Evolutionary conservation across 2,888 invertebrate genomes (phyloP).

Genomic region (Aphrophora alni): DNA sequence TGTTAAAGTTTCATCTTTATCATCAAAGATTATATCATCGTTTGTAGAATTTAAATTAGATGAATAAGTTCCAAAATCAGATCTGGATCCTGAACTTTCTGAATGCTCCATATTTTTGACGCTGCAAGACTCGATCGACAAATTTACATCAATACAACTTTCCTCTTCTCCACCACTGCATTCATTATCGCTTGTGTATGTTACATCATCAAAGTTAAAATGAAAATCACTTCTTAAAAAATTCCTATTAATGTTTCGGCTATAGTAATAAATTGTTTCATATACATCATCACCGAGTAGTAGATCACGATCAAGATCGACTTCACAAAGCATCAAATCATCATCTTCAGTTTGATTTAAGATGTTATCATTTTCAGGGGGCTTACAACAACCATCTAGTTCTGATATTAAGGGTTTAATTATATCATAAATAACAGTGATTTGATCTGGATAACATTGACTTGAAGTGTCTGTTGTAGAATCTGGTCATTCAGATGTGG

Average conservation of each 20-base stretch:
- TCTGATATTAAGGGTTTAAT: not conserved
- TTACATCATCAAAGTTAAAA: not conserved
- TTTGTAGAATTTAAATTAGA: conserved; percentile 27
- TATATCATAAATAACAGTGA: not conserved
- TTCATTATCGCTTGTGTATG: not conserved
- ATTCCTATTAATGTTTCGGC: conserved; percentile 29
- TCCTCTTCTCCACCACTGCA: conserved; percentile 9
- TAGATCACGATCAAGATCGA: conserved; percentile 35
- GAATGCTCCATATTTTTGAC: conserved; percentile 19
- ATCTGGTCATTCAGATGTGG: conserved; percentile 18
- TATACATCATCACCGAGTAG: conserved; percentile 38
- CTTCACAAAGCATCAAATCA: conserved; percentile 18
- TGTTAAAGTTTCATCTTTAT: not conserved
- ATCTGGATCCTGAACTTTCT: conserved; percentile 27
- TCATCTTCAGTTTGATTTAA: not conserved
- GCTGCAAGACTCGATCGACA: conserved; percentile 9
- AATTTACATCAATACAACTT: not conserved
- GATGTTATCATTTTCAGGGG: conserved; percentile 17
- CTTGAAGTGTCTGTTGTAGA: not conserved
- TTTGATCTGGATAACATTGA: no score
- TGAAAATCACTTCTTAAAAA: conserved; percentile 6
- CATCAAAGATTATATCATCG: not conserved
- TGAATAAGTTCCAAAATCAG: conserved; percentile 27
- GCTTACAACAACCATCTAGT: not conserved
- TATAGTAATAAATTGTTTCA: conserved; percentile 39